Evolutionary conservation across 1,140 invertebrate genomes (phyloP).

Genomic region (Plodia interpunctella): DNA sequence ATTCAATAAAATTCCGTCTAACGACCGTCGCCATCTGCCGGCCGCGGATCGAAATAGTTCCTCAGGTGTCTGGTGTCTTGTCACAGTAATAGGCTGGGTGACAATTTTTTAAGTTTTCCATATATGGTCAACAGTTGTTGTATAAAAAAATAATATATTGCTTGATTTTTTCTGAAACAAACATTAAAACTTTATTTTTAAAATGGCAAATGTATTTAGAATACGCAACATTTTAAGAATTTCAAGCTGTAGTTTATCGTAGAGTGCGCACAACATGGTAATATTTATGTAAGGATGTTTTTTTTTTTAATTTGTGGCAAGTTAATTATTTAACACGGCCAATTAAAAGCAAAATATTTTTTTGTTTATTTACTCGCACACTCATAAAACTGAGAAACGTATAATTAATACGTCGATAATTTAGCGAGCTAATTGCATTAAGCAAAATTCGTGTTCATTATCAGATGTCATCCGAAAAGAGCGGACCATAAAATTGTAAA

Average conservation of each 20-base stretch:
- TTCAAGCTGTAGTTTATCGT: too few species aligned
- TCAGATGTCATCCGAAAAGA: not conserved
- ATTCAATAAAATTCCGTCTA: constrained; percentile 6
- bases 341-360: constrained; percentile 3
- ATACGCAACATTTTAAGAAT: too few species aligned
- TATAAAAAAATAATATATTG: too few species aligned
- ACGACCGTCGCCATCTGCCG: not conserved
- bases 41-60: constrained; percentile 2
- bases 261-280: not conserved
- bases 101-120: not conserved
- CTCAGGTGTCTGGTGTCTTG: not conserved
- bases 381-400: not conserved
- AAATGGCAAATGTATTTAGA: too few species aligned
- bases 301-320: too few species aligned
- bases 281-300: not conserved
- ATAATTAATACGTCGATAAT: constrained; percentile 4
- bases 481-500: constrained; percentile 5
- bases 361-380: not conserved
- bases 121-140: too few species aligned
- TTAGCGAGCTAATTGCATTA: constrained; percentile 2
- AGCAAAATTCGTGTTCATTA: not conserved
- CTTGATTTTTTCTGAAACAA: too few species aligned
- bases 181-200: too few species aligned
- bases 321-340: not conserved
- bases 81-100: not conserved